These are phyloP conservation scores for Allygus modestus DNA, from an alignment of 2,888 invertebrate genomes.

Conservation along the genomic window DNA sequence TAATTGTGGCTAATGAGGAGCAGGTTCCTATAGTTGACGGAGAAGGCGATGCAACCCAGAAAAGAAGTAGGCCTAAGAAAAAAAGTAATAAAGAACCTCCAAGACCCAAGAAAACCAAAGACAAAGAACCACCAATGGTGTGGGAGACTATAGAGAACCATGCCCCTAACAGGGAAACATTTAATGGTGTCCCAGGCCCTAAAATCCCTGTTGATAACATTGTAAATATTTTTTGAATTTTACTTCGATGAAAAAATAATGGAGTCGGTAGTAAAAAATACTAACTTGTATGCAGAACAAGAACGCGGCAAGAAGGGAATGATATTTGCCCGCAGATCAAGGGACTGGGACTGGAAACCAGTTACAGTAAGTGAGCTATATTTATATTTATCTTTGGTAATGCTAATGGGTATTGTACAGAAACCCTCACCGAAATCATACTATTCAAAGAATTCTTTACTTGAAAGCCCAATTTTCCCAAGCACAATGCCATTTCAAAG, in stretches of 20 bases:
- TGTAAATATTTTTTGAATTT: no score
- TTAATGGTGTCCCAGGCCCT: neutral
- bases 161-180: neutral
- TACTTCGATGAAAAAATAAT: neutral
- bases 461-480: neutral
- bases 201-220: neutral
- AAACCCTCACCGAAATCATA: constrained; percentile 1
- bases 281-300: neutral
- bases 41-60: no score
- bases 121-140: neutral
- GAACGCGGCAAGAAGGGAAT: neutral
- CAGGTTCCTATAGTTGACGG: no score
- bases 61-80: no score
- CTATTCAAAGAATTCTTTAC: neutral
- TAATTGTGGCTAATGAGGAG: no score
- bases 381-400: neutral
- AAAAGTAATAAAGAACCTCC: no score
- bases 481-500: neutral
- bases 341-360: neutral
- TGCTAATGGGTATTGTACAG: constrained; percentile 25
- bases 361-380: neutral
- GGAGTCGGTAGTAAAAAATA: neutral
- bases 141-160: neutral
- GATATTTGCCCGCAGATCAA: neutral
- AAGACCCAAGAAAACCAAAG: no score